Conservation (phyloP, 2,797 vertebrate genomes). For the Jordanella pulchra region DNA sequence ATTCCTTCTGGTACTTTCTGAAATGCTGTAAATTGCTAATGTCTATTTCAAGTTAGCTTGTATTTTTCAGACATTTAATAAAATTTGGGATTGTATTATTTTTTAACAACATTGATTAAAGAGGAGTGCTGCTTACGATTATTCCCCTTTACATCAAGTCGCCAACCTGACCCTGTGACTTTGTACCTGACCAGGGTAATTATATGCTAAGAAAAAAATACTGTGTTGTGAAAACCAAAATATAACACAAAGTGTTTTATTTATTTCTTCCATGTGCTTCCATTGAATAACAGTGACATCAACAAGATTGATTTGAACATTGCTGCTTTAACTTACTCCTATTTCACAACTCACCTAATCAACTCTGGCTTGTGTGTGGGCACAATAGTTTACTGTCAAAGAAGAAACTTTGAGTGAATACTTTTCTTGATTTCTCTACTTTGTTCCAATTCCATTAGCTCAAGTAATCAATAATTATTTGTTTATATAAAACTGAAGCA, state of each 20-base stretch:
- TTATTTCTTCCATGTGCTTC: too few relatives aligned
- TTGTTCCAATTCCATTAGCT: not conserved
- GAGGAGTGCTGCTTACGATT: not conserved
- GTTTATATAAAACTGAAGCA: not conserved
- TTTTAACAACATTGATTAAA: too few relatives aligned
- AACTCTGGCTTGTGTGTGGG: not conserved
- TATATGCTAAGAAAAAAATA: not conserved
- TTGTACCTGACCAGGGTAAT: not conserved
- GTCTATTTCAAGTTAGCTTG: not conserved
- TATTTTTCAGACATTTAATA: not conserved
- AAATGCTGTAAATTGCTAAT: not conserved
- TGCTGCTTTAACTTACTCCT: not conserved
- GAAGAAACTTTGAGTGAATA: not conserved
- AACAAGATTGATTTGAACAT: not conserved
- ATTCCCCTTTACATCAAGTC: not conserved
- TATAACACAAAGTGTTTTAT: too few relatives aligned
- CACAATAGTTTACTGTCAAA: not conserved
- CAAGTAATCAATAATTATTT: not conserved
- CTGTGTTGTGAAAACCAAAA: not conserved
- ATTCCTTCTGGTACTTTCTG: not conserved
- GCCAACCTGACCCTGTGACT: too few relatives aligned
- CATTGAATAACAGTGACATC: too few relatives aligned
- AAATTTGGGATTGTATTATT: not conserved
- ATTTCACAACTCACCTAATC: not conserved
- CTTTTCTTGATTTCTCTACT: not conserved